A percentile compares a stretch with the other conserved stretches of the same genome.
Conservation (phyloP, 2,113 vertebrate genomes). For the Hoplias malabaricus region DNA sequence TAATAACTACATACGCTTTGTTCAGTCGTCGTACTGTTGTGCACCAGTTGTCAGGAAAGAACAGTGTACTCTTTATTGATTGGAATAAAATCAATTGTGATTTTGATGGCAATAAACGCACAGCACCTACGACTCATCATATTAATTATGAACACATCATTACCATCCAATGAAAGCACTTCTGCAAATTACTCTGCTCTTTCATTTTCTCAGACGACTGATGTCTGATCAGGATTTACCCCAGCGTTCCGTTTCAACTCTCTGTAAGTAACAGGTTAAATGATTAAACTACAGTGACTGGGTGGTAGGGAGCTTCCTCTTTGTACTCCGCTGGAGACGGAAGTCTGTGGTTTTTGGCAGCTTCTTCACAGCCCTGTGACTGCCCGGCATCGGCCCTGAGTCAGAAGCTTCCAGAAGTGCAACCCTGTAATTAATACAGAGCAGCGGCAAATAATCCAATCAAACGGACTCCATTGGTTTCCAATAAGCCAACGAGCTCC, state of each 20-base stretch:
- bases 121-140: neutral
- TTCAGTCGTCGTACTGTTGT: too few relatives aligned
- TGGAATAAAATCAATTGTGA: neutral
- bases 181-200: neutral
- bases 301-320: neutral
- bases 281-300: neutral
- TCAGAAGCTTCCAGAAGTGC: slow-evolving; percentile 21
- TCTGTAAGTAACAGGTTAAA: neutral
- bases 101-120: too few relatives aligned
- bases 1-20: too few relatives aligned
- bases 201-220: neutral
- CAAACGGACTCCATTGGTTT: slow-evolving; percentile 40
- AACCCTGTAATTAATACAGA: slow-evolving; percentile 39
- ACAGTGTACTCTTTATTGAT: neutral
- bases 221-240: neutral
- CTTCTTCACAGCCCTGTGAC: neutral
- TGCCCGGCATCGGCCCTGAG: neutral
- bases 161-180: neutral
- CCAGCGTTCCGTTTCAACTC: neutral
- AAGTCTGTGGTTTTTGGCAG: neutral
- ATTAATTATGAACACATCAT: neutral
- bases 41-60: too few relatives aligned
- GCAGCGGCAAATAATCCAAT: slow-evolving; percentile 36
- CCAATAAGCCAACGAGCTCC: slow-evolving; percentile 36
- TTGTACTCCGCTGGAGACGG: neutral